These are phyloP conservation scores for Oreochromis mossambicus DNA, from an alignment of 2,797 vertebrate species.

Conservation along the genomic window DNA sequence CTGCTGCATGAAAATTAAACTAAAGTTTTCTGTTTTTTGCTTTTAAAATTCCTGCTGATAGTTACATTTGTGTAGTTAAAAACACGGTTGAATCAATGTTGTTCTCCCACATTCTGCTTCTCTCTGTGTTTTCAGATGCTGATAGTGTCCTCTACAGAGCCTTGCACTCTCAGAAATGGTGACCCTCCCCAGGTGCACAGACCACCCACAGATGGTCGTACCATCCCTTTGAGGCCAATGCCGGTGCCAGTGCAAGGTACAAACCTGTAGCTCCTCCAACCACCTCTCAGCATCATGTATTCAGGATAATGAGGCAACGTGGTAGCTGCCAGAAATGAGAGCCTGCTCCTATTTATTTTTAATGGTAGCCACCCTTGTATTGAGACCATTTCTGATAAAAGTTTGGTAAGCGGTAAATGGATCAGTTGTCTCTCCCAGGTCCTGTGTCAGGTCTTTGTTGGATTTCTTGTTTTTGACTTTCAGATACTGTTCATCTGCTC, in stretches of 20 bases:
- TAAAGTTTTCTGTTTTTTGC: neutral
- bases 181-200: conserved; percentile 30
- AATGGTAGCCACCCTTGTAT: fast-evolving
- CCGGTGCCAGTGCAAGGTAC: neutral
- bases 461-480: too few relatives aligned
- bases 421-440: too few relatives aligned
- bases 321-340: neutral
- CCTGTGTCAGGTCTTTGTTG: too few relatives aligned
- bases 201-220: neutral
- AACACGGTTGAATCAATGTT: neutral
- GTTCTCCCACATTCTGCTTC: neutral
- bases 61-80: fast-evolving
- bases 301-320: fast-evolving
- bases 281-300: neutral
- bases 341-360: neutral
- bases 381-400: neutral
- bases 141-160: conserved; percentile 68
- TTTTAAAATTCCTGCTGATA: neutral
- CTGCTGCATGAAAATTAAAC: neutral
- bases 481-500: too few relatives aligned
- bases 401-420: neutral
- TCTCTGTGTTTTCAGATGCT: conserved; percentile 58
- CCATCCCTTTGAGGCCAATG: conserved; percentile 1
- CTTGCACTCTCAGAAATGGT: conserved; percentile 52
- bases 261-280: neutral